Base-by-base conservation (phyloP, 2,888 invertebrate genomes). In the Anticlea derivata region DNA sequence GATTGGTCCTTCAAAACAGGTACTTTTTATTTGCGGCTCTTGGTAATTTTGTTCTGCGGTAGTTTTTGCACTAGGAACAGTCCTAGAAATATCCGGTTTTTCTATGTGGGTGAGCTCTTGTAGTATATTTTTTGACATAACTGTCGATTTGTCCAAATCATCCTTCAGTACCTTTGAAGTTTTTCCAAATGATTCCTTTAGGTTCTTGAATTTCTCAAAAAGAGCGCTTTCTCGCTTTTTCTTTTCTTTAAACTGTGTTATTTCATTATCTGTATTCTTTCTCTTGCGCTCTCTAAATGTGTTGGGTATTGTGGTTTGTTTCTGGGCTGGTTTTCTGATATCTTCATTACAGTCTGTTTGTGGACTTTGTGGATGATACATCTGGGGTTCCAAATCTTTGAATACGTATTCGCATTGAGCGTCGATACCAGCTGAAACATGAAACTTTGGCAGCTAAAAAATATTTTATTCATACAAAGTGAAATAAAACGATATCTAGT, bases 351-450 rank as follows among this genome's bases (percentile, higher is more conserved):
- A 10, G 5, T 23, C 8, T n/a, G 27, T 0, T 31, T 17, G 31
- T 17, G 33, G 22, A 20, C 11, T 10, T 34, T 22, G 34, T 11
- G 33, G 22, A 2, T 8, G 22, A 27, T 29, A 27, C 27, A 50
- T 35, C 5, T 46, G 39, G 13, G 70, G 61, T 33, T 75, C 60
- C 60, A 79, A 60, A 58, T 73, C 67, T 64, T 75, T 73, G 60
- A 87, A 85, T 26, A 66, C 10, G 58, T 80, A 85, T 67, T 86
- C 84, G 48, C 75, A 71, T 11, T 82, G 73, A 2, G 66, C 79
- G 63, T 93, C 92, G 13, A 93, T 80, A 1, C 93, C 93, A 64
- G 90, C 93, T 93, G 71, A 40, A 89, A 87, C 54, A 43, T 13
- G 20, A 50, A 37, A 47, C n/a, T 22, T 30, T 13, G 5, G 13